Evolutionary conservation across 2,888 invertebrate species (phyloP).

Genomic region (Gisinianus flammeolus): DNA sequence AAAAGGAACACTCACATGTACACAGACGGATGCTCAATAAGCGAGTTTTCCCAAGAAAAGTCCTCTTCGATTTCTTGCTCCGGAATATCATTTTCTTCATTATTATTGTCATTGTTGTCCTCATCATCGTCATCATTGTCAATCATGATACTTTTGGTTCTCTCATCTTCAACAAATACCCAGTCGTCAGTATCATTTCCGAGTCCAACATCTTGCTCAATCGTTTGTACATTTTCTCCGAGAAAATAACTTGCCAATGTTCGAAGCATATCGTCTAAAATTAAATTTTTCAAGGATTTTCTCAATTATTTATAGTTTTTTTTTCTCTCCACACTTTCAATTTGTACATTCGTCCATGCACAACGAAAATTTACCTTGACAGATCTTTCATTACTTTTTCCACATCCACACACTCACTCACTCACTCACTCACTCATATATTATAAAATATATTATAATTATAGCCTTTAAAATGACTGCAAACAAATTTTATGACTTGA

Average conservation of each 20-base stretch:
- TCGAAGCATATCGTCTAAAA: slow-evolving; percentile 43
- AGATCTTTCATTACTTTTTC: background rate
- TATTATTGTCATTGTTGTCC: slow-evolving; percentile 26
- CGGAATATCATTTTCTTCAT: background rate
- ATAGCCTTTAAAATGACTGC: too few species aligned
- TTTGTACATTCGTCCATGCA: background rate
- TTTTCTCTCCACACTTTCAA: background rate
- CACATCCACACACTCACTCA: background rate
- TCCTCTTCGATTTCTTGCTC: slow-evolving; percentile 4
- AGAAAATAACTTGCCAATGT: slow-evolving; percentile 40
- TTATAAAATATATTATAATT: too few species aligned
- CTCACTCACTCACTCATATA: too few species aligned
- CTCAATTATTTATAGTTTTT: slow-evolving; percentile 34
- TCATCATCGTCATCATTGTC: background rate
- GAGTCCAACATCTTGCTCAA: slow-evolving; percentile 15
- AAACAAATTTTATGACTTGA: too few species aligned
- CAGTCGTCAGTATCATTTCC: slow-evolving; percentile 11
- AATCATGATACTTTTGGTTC: slow-evolving; percentile 11
- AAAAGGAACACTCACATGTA: slow-evolving; percentile 39
- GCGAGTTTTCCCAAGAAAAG: slow-evolving; percentile 40
- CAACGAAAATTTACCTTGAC: background rate
- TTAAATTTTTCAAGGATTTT: slow-evolving; percentile 33
- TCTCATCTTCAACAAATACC: slow-evolving; percentile 15
- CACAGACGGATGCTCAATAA: slow-evolving; percentile 40
- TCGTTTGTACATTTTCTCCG: slow-evolving; percentile 35